A percentile compares a stretch with the other conserved stretches of the same genome.
These are phyloP conservation scores for Creontiades dilutus DNA, from an alignment of 2,888 invertebrate genomes.

Conservation along the genomic window DNA sequence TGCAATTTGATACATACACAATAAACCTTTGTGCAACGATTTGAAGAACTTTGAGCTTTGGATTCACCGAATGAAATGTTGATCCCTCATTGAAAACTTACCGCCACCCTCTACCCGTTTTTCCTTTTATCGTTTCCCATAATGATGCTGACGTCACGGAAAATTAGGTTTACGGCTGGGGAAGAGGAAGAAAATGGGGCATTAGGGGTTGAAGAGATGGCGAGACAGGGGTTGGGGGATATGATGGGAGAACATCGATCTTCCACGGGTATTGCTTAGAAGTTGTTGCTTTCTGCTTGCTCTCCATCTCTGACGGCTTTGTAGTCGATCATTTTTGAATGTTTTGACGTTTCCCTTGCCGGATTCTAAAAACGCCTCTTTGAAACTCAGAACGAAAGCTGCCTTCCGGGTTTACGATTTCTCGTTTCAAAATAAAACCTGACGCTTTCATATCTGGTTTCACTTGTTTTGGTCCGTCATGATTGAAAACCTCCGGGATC, in stretches of 20 bases:
- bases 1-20: no score
- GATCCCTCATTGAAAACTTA: background rate
- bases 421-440: background rate
- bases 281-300: constrained; percentile 9
- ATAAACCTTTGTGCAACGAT: background rate
- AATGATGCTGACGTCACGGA: background rate
- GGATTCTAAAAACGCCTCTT: background rate
- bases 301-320: constrained; percentile 20
- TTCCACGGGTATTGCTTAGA: constrained; percentile 2
- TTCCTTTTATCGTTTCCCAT: background rate
- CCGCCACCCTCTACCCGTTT: background rate
- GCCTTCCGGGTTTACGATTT: background rate
- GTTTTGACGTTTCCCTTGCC: background rate
- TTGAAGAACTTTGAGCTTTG: background rate
- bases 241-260: constrained; percentile 30
- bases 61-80: background rate
- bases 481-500: no score
- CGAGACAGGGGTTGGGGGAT: background rate
- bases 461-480: no score
- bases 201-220: background rate
- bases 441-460: background rate
- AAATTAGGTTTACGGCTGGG: background rate
- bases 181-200: background rate
- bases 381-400: background rate
- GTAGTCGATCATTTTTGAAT: constrained; percentile 24